Conservation (phyloP, 1,140 invertebrate genomes). For the Drosophila navojoa region DNA sequence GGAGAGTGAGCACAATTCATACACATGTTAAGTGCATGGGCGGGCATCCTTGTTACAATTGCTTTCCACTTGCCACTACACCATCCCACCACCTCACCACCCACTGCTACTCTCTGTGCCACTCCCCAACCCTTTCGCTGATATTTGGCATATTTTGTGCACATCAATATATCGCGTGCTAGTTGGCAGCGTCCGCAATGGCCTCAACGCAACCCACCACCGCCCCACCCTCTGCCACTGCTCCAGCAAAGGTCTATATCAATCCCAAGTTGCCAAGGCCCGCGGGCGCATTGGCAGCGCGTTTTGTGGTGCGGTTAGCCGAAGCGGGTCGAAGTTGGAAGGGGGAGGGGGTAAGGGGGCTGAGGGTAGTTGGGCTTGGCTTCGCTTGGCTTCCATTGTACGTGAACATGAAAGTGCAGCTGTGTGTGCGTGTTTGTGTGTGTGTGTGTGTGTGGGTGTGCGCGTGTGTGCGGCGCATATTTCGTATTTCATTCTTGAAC, state of each 20-base stretch:
- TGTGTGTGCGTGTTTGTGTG: slow-evolving; percentile 36
- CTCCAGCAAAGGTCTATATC: slow-evolving; percentile 7
- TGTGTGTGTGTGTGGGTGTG: slow-evolving; percentile 4
- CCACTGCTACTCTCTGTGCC: too few relatives aligned
- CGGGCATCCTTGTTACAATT: slow-evolving; percentile 38
- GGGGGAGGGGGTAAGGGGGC: too few relatives aligned
- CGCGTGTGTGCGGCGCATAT: slow-evolving; percentile 37
- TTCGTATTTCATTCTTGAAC: slow-evolving; percentile 72
- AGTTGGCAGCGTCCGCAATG: slow-evolving; percentile 65
- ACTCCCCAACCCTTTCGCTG: slow-evolving; percentile 26
- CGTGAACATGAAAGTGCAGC: slow-evolving; percentile 27
- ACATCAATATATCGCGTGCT: slow-evolving; percentile 80
- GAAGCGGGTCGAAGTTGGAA: too few relatives aligned
- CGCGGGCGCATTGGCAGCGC: slow-evolving; percentile 74
- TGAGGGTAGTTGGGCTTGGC: background rate
- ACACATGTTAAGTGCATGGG: slow-evolving; percentile 53
- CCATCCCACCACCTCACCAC: too few relatives aligned
- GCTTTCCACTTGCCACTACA: too few relatives aligned
- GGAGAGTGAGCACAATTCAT: slow-evolving; percentile 27
- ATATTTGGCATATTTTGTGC: slow-evolving; percentile 78
- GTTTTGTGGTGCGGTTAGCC: slow-evolving; percentile 66
- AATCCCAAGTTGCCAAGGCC: slow-evolving; percentile 58
- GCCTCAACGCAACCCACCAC: slow-evolving; percentile 19
- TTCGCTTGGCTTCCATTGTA: slow-evolving; percentile 13
- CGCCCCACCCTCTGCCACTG: background rate